Conservation (phyloP, 2,797 vertebrate genomes). For the Rhinophrynus dorsalis region DNA sequence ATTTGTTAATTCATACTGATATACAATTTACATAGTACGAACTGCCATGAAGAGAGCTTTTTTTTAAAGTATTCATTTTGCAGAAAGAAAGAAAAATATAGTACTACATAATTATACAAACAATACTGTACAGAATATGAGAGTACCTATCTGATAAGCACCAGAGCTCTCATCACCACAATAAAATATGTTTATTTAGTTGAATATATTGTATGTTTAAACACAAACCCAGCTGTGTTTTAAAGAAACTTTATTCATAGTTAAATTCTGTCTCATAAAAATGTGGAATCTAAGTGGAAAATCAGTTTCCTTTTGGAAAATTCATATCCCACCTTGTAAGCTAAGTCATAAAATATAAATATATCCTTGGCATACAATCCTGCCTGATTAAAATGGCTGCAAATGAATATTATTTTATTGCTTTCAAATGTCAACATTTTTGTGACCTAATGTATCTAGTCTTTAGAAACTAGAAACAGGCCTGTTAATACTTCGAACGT, state of each 20-base stretch:
- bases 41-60: too few relatives aligned
- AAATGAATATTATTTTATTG: constrained; percentile 8
- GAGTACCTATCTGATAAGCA: too few relatives aligned
- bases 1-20: too few relatives aligned
- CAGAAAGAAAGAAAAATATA: too few relatives aligned
- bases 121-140: too few relatives aligned
- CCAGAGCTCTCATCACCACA: too few relatives aligned
- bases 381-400: neutral
- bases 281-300: constrained; percentile 15
- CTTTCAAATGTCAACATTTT: constrained; percentile 27
- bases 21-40: too few relatives aligned
- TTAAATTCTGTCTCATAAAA: constrained; percentile 13
- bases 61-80: too few relatives aligned
- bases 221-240: neutral
- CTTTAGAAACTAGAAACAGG: too few relatives aligned
- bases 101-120: too few relatives aligned
- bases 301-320: constrained; percentile 13
- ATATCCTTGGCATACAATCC: neutral
- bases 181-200: neutral
- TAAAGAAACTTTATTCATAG: constrained; percentile 4
- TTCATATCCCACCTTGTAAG: neutral
- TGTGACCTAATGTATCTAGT: too few relatives aligned
- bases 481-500: too few relatives aligned
- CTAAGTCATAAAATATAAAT: constrained; percentile 4
- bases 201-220: constrained; percentile 39